These are phyloP conservation scores for Phorcus lineatus DNA, from an alignment of 2,888 invertebrate species.

Conservation along the genomic window DNA sequence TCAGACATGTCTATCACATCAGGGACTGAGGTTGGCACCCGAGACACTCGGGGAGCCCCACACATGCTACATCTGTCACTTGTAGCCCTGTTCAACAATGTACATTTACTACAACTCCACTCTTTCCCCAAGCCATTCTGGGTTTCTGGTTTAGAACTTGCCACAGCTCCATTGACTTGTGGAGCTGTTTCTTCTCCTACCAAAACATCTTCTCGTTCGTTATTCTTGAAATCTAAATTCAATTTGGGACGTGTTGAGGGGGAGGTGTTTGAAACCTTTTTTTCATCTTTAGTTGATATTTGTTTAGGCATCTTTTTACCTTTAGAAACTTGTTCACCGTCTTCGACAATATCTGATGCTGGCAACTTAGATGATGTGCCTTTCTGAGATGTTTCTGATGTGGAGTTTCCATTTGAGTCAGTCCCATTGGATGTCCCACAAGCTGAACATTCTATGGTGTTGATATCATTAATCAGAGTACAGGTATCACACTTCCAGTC, in stretches of 20 bases:
- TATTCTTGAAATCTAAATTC: neutral
- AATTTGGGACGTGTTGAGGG: neutral
- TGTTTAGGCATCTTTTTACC: constrained; percentile 20
- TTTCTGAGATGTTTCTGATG: neutral
- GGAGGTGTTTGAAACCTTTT: constrained; percentile 23
- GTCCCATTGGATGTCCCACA: constrained; percentile 36
- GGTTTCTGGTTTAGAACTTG: neutral
- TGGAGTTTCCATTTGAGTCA: neutral
- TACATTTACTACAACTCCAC: constrained; percentile 81
- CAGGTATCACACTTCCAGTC: constrained; percentile 54
- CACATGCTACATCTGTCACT: constrained; percentile 86
- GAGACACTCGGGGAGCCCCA: constrained; percentile 79
- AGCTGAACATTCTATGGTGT: constrained; percentile 41
- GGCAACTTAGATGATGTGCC: neutral
- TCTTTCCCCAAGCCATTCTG: constrained; percentile 23
- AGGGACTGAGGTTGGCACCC: constrained; percentile 21
- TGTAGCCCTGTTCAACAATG: constrained; percentile 83
- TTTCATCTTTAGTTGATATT: constrained; percentile 31
- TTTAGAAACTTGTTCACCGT: neutral
- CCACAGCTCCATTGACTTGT: neutral
- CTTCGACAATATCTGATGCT: constrained; percentile 10
- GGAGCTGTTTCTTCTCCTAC: neutral
- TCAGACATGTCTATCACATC: constrained; percentile 43
- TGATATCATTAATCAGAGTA: constrained; percentile 51
- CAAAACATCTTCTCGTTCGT: neutral